Evolutionary conservation across 2,797 vertebrate species (phyloP), one percentile per base, ranked within the genome.

Genomic region (Myoxocephalus aenaeus): DNA sequence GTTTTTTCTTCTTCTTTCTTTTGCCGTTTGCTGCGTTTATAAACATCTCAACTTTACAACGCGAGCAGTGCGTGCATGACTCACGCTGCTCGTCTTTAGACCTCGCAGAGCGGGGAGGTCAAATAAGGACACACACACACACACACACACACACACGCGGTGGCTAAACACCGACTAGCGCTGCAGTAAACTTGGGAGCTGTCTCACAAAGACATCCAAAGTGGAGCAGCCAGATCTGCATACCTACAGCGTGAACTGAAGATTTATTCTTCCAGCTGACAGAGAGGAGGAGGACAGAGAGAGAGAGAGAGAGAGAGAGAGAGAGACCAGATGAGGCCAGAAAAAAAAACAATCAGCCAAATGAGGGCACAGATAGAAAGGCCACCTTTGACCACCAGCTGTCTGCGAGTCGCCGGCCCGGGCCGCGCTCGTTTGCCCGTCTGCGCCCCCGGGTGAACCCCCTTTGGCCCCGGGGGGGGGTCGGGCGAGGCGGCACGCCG

Each of bases 381-480:
- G 73, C 76, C 29, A 92, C 90, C 90, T 92, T 89, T 91, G 90
- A 92, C 90, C 90, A 78, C 84, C 90, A 90, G 90, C 92, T 93
- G 93, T 92, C 91, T 87, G 87, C 42, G 86, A 92, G 92, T 86
- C 90, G 85, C 51, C 72, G 64, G 75, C 85, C 87, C 87, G 77
- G 59, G 88, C 75, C 40, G 25, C 90, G 88, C 90, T 87, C 88
- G 89, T 90, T 88, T 88, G 87, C 88, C 87, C 78, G 87, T 89
- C 90, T 86, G 87, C 86, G 91, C 92, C 92, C 91, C 85, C 65
- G 32, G 73, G 63, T 83, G 89, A 92, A 90, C 92, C 73, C 25
- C 22, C n/a, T 22, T 12, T 25, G 7, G 58, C 87, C 85, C 81
- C n/a, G n/a, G n/a, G 4, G 3, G 73, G 89, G 25, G 89, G 90